phyloP scores from a whole-genome alignment of 1,140 invertebrate species.

The Atta texana region DNA sequence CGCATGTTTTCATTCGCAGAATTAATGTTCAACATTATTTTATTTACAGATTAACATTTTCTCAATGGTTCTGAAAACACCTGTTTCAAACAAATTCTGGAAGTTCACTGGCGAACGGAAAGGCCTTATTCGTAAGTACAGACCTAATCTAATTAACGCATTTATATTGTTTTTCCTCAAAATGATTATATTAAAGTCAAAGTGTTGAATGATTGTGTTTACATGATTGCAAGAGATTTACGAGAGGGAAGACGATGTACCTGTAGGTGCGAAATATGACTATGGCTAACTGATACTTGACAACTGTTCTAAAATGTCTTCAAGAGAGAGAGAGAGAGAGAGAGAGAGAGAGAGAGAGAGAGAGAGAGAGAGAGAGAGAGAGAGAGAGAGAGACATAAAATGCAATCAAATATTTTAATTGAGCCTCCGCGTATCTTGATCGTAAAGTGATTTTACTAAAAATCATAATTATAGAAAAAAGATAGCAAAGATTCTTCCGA shows the following conservation, averaged over 20 bases:
- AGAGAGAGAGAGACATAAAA: not conserved
- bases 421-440: slow-evolving; percentile 1
- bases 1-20: slow-evolving; percentile 46
- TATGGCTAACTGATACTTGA: slow-evolving; percentile 23
- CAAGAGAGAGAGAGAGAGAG: not conserved
- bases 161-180: slow-evolving; percentile 1
- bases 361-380: not conserved
- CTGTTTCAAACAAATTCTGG: slow-evolving; percentile 2
- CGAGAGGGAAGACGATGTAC: slow-evolving; percentile 59
- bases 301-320: slow-evolving; percentile 35
- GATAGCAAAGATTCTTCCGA: slow-evolving; percentile 20
- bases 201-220: not conserved
- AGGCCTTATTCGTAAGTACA: slow-evolving; percentile 41
- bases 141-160: slow-evolving; percentile 16
- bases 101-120: slow-evolving; percentile 1
- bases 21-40: slow-evolving; percentile 8
- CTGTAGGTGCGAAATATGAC: slow-evolving; percentile 10
- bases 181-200: not conserved
- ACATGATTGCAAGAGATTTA: slow-evolving; percentile 33
- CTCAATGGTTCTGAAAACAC: slow-evolving; percentile 9
- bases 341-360: too few species aligned
- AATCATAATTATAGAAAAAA: slow-evolving; percentile 30
- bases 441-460: not conserved
- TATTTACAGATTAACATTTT: slow-evolving; percentile 43
- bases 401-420: slow-evolving; percentile 28